phyloP scores from a whole-genome alignment of 2,797 vertebrate genomes.

The Phoebastria nigripes region DNA sequence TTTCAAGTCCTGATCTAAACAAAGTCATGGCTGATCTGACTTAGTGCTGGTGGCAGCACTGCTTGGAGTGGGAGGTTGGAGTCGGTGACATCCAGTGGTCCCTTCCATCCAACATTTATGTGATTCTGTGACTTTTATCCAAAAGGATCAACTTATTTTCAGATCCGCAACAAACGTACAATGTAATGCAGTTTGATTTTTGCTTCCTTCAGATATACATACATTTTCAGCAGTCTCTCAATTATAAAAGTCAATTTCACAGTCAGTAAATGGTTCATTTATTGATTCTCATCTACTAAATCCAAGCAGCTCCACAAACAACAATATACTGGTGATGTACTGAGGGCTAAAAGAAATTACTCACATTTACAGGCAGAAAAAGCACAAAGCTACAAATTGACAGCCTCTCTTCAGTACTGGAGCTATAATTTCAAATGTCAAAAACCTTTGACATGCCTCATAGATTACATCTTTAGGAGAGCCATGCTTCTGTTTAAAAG shows the following conservation, averaged over 20 bases:
- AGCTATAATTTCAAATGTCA: constrained; percentile 21
- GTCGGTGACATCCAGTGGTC: neutral
- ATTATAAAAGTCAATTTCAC: constrained; percentile 37
- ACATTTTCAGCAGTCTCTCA: neutral
- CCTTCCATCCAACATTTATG: neutral
- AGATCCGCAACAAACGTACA: neutral
- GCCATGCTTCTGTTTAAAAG: neutral
- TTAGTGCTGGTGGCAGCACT: neutral
- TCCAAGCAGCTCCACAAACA: neutral
- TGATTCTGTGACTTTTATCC: neutral
- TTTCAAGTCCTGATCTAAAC: neutral
- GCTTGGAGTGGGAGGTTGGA: neutral
- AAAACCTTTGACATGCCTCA: neutral
- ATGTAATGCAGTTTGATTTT: neutral
- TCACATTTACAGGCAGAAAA: neutral
- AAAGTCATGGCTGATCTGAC: neutral
- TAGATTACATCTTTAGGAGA: constrained; percentile 5
- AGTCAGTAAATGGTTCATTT: neutral
- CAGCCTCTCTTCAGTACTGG: neutral
- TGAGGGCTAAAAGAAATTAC: constrained; percentile 7
- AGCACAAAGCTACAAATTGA: neutral
- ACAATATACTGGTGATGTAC: neutral
- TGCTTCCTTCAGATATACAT: neutral
- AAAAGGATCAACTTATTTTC: neutral
- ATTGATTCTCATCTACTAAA: constrained; percentile 37